phyloP scores from a whole-genome alignment of 1,140 invertebrate genomes.

The Brachystomella parvula region DNA sequence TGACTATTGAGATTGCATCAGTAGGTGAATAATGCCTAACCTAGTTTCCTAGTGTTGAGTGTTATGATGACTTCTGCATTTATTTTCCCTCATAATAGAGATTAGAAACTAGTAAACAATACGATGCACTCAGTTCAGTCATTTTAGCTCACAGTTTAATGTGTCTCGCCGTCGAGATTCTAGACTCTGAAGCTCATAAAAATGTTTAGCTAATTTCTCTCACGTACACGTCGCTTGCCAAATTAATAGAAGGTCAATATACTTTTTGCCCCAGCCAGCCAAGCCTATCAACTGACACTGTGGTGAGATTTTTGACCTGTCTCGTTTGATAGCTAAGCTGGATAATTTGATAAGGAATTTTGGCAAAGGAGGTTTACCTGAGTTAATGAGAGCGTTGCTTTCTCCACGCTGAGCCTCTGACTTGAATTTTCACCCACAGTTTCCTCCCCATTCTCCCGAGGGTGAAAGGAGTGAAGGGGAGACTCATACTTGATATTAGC shows the following conservation, averaged over 20 bases:
- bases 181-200: neutral
- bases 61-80: too few species aligned
- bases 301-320: neutral
- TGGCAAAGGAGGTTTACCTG: neutral
- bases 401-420: neutral
- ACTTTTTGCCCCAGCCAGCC: too few species aligned
- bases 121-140: too few species aligned
- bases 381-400: neutral
- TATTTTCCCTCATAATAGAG: too few species aligned
- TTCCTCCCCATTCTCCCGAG: neutral
- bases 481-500: neutral
- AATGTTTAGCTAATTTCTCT: neutral
- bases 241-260: neutral
- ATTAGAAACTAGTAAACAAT: too few species aligned
- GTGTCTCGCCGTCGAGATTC: too few species aligned
- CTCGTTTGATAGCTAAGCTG: neutral
- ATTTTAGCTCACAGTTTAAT: too few species aligned
- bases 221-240: too few species aligned
- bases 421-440: neutral
- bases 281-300: too few species aligned
- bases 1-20: neutral
- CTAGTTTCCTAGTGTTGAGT: too few species aligned
- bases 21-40: too few species aligned
- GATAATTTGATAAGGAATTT: conserved; percentile 6
- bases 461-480: neutral